Conservation (phyloP, 2,113 vertebrate genomes). For the Psophia crepitans region DNA sequence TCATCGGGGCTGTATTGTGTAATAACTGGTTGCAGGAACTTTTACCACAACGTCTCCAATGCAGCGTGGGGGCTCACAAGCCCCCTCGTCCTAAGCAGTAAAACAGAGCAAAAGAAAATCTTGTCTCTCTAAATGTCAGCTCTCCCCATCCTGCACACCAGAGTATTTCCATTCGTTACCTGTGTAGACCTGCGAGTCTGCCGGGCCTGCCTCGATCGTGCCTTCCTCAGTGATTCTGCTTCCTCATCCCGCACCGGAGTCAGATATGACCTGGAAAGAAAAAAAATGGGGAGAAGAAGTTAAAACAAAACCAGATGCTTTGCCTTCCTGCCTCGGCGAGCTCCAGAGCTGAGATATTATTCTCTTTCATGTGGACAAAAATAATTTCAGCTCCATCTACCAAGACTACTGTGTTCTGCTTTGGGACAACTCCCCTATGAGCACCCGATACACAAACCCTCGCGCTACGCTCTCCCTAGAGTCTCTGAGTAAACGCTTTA, state of each 20-base stretch:
- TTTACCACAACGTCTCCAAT: background rate
- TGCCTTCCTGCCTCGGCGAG: background rate
- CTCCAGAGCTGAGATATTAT: background rate
- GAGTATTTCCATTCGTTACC: slow-evolving; percentile 59
- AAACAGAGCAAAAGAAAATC: background rate
- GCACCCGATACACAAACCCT: background rate
- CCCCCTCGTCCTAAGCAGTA: background rate
- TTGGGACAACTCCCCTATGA: background rate
- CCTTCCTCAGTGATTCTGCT: slow-evolving; percentile 91
- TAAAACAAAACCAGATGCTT: background rate
- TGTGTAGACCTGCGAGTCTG: slow-evolving; percentile 93
- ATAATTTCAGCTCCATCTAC: background rate
- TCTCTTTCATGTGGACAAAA: background rate
- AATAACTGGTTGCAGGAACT: background rate
- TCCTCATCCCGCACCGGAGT: slow-evolving; percentile 90
- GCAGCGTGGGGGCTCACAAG: background rate
- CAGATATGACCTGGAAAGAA: slow-evolving; percentile 75
- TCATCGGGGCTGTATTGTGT: background rate
- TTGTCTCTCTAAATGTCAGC: too few species aligned
- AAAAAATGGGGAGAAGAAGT: background rate
- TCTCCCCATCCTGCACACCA: fast-evolving
- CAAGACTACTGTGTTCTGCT: background rate
- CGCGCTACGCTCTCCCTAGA: background rate
- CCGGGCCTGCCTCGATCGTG: slow-evolving; percentile 89
- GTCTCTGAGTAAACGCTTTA: background rate